phyloP scores from a whole-genome alignment of 2,888 invertebrate species.

The Lycophotia porphyrea region DNA sequence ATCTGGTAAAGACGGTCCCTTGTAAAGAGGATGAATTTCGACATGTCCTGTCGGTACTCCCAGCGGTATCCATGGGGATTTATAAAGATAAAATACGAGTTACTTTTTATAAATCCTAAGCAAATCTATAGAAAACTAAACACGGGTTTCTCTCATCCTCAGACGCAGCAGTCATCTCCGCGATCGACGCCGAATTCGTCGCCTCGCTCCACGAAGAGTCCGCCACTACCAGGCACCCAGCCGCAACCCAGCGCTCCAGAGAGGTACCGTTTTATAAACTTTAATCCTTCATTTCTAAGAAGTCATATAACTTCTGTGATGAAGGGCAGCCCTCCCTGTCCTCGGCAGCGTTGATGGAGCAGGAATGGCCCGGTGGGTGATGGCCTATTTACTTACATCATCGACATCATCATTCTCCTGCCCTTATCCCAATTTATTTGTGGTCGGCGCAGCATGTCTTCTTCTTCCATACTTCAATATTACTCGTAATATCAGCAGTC shows the following conservation, averaged over 20 bases:
- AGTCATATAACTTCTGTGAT: too few relatives aligned
- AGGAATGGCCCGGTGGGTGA: too few relatives aligned
- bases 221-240: slow-evolving; percentile 92
- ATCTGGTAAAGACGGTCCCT: neutral
- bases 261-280: slow-evolving; percentile 71
- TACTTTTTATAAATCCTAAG: neutral
- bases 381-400: too few relatives aligned
- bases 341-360: too few relatives aligned
- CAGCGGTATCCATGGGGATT: neutral
- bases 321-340: too few relatives aligned
- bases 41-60: neutral
- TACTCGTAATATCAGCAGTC: too few relatives aligned
- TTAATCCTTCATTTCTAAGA: neutral
- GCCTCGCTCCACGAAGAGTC: slow-evolving; percentile 96
- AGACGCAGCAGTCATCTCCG: slow-evolving; percentile 96
- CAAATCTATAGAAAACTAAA: neutral
- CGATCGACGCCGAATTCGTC: slow-evolving; percentile 97
- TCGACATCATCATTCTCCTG: too few relatives aligned
- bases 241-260: slow-evolving; percentile 83
- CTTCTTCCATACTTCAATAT: too few relatives aligned
- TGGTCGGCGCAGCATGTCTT: too few relatives aligned
- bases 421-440: too few relatives aligned
- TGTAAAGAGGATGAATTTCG: neutral
- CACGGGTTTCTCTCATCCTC: slow-evolving; percentile 38
- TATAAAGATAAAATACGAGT: neutral